These are phyloP conservation scores for Drosophila koepferae DNA, from an alignment of 2,888 invertebrate species.

Conservation along the genomic window DNA sequence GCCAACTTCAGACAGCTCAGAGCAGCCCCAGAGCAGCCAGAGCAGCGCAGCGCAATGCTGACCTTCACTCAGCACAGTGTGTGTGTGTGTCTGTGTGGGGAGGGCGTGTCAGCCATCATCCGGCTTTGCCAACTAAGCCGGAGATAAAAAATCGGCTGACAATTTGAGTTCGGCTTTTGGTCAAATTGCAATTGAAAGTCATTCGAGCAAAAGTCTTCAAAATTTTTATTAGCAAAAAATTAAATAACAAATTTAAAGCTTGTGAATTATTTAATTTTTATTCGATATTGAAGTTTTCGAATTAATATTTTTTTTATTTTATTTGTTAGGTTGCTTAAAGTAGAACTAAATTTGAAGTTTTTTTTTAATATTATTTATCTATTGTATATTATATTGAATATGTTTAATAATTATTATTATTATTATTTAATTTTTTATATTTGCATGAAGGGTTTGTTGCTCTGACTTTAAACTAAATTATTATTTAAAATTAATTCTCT, in stretches of 20 bases:
- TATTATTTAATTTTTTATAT: too few species aligned
- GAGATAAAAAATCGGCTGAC: conserved; percentile 22
- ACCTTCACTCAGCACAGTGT: conserved; percentile 14
- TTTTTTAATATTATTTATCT: too few species aligned
- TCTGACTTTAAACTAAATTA: too few species aligned
- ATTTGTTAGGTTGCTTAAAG: too few species aligned
- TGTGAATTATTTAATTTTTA: neutral
- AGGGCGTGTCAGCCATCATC: conserved; percentile 1
- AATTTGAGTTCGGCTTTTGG: conserved; percentile 4
- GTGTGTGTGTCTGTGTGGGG: neutral
- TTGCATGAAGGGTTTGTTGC: too few species aligned
- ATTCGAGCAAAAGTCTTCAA: neutral
- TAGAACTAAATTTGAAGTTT: too few species aligned
- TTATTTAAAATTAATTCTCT: too few species aligned
- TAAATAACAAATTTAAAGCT: neutral
- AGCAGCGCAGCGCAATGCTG: neutral
- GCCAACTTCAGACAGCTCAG: conserved; percentile 10
- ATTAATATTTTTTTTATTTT: too few species aligned
- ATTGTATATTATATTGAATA: too few species aligned
- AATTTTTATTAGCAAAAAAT: neutral
- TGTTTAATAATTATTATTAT: too few species aligned
- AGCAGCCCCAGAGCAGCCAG: neutral
- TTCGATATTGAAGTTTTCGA: neutral
- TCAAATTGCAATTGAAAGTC: neutral
- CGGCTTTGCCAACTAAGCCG: conserved; percentile 5